These are phyloP conservation scores for Athripsodes cinereus DNA, from an alignment of 2,888 invertebrate species.

Conservation along the genomic window DNA sequence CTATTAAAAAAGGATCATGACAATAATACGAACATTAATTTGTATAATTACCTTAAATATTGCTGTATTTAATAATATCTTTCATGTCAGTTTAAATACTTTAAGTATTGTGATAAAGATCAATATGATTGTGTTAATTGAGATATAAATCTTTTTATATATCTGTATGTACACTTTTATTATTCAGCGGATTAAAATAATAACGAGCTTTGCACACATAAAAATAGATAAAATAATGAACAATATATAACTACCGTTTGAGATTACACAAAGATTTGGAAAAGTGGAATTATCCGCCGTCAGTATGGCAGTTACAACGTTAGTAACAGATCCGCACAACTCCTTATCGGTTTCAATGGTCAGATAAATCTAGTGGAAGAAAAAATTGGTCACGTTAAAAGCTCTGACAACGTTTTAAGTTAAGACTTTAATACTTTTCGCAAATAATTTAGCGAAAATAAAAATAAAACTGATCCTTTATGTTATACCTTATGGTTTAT, in stretches of 20 bases:
- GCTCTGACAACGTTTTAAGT: background rate
- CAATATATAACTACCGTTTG: background rate
- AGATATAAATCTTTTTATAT: too few relatives aligned
- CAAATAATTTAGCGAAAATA: conserved; percentile 2
- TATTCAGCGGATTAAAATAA: too few relatives aligned
- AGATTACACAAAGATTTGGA: background rate
- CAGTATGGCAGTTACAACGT: background rate
- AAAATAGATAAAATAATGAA: background rate
- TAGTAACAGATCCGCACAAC: background rate
- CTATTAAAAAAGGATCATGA: too few relatives aligned
- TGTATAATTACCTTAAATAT: too few relatives aligned
- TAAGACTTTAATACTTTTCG: background rate
- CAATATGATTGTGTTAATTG: too few relatives aligned
- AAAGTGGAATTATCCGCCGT: background rate
- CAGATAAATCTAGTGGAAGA: background rate
- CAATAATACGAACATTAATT: too few relatives aligned
- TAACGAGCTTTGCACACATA: background rate
- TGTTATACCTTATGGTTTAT: background rate
- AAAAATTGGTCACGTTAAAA: background rate
- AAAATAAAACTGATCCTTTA: conserved; percentile 2
- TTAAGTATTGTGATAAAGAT: too few relatives aligned
- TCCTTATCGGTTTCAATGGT: background rate
- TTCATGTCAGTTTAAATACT: too few relatives aligned
- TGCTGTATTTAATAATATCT: too few relatives aligned
- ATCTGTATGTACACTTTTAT: too few relatives aligned